Base-by-base conservation (phyloP, 2,797 vertebrate species). In the Spizella passerina region DNA sequence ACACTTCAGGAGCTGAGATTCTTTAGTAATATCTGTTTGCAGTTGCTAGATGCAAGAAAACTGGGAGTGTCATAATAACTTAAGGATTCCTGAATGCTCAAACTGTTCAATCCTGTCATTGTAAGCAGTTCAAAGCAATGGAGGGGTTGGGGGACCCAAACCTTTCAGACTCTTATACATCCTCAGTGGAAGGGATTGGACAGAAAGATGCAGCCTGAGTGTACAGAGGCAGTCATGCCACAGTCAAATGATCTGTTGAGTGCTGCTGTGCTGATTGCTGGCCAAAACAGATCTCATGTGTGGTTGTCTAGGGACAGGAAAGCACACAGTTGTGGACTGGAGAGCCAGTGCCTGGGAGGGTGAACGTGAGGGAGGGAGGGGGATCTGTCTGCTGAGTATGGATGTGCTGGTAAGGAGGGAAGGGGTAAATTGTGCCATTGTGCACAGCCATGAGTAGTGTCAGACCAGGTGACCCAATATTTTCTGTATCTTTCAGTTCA, bases 161-260 rank as follows among this genome's bases (percentile, higher is more conserved):
- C 21, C 49, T 92, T 85, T 81, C 76, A 21, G n/a, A 12, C 9
- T 49, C 17, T 15, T 60, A 4, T 10, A 7, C 24, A 9, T 79
- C 91, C 59, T 82, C 8, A 12, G 2, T 88, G 64, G 44, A 86
- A 91, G 41, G 6, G 53, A 15, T 46, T 93, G 73, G 72, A 52
- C 46, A 86, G 72, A 79, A 72, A 88, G 85, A 43, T 20, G 41
- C 41, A 41, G 36, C 32, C 49, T 83, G 81, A 43, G 17, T 9
- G 2, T 6, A 32, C 56, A 72, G 57, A 81, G 83, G 39, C 63
- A 30, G 86, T 94, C 84, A 94, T n/a, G 53, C 82, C 70, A 27
- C 82, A 89, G 93, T 95, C 91, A 95, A 88, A 55, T 97, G 90
- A 96, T 91, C 78, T 72, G 46, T 52, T 90, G 80, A 81, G 32